phyloP scores from a whole-genome alignment of 2,113 vertebrate species.

The Rhabdornis inornatus region DNA sequence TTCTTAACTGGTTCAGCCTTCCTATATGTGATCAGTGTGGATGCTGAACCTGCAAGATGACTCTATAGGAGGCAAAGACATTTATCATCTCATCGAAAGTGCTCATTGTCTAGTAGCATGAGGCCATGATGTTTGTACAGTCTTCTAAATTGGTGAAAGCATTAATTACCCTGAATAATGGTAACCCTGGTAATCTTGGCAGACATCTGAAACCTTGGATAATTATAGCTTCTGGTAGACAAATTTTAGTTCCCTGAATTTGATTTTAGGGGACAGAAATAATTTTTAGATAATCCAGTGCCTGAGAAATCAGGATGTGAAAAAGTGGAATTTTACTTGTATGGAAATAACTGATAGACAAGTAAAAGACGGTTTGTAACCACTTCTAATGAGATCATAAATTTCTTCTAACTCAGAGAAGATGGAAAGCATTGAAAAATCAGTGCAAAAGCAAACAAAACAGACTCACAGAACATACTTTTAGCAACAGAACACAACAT shows the following conservation, averaged over 20 bases:
- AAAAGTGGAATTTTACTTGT: not conserved
- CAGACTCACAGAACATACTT: constrained; percentile 50
- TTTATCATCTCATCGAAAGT: constrained; percentile 45
- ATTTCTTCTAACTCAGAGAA: constrained; percentile 55
- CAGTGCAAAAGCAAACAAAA: constrained; percentile 55
- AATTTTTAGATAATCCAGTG: not conserved
- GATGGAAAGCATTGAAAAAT: constrained; percentile 55
- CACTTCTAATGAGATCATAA: constrained; percentile 23
- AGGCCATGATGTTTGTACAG: constrained; percentile 23
- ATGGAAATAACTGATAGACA: not conserved
- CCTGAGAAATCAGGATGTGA: not conserved
- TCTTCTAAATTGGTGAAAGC: constrained; percentile 52
- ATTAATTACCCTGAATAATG: constrained; percentile 59
- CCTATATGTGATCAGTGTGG: constrained; percentile 13
- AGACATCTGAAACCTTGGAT: constrained; percentile 57
- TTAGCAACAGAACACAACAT: constrained; percentile 34
- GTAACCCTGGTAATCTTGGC: constrained; percentile 48
- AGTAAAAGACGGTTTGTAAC: not conserved
- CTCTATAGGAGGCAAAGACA: constrained; percentile 23
- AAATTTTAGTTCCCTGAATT: constrained; percentile 43
- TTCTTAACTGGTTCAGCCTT: not conserved
- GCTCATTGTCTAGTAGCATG: constrained; percentile 29
- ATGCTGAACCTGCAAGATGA: constrained; percentile 16
- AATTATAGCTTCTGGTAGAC: constrained; percentile 40
- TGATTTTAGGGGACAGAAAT: constrained; percentile 14